Conservation (phyloP, 2,113 vertebrate species). For the Mungos mungo region DNA sequence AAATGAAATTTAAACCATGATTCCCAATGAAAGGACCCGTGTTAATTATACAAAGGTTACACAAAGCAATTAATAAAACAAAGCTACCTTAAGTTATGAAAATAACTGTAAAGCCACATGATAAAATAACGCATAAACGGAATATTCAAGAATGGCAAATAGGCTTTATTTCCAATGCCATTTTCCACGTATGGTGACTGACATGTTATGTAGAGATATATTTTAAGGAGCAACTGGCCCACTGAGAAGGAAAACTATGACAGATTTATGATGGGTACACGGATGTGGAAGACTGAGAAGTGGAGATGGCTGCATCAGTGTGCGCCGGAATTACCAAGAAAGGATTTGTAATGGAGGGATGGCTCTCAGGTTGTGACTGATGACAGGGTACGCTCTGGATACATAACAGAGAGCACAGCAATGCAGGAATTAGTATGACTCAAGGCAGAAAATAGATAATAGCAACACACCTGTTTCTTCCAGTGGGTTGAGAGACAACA, state of each 20-base stretch:
- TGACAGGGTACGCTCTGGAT: background rate
- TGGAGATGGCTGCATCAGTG: background rate
- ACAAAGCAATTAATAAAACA: background rate
- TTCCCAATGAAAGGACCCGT: background rate
- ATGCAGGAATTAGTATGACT: background rate
- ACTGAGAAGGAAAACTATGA: background rate
- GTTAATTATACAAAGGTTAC: background rate
- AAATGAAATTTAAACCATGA: background rate
- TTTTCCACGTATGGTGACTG: background rate
- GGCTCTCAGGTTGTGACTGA: background rate
- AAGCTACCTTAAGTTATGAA: background rate
- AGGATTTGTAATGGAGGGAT: background rate
- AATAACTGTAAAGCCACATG: background rate
- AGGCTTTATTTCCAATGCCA: background rate
- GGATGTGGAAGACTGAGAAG: background rate
- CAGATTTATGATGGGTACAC: background rate
- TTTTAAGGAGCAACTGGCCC: background rate
- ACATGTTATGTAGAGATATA: background rate
- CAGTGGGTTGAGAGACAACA: background rate
- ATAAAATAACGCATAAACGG: background rate
- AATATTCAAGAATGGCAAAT: background rate
- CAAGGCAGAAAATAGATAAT: background rate
- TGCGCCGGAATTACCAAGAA: background rate
- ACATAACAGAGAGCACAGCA: background rate
- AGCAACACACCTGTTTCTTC: background rate